Evolutionary conservation across 2,797 vertebrate genomes (phyloP).

Genomic region (Sciaenops ocellatus): DNA sequence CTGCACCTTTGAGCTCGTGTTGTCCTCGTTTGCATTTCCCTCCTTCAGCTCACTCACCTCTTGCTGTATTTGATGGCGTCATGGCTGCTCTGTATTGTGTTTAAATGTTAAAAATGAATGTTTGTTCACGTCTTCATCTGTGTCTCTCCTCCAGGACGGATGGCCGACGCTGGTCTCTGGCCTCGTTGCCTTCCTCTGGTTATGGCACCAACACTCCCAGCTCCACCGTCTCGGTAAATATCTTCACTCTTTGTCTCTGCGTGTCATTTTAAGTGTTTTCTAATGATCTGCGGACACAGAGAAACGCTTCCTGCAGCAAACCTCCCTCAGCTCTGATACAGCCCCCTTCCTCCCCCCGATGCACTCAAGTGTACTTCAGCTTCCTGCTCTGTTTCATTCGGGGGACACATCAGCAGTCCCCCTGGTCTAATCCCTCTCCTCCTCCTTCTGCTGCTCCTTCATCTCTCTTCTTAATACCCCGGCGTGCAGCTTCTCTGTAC

Average conservation of each 20-base stretch:
- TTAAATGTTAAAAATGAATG: background rate
- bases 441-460: slow-evolving; percentile 25
- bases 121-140: background rate
- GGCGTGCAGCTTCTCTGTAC: background rate
- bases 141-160: slow-evolving; percentile 87
- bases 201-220: slow-evolving; percentile 99
- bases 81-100: background rate
- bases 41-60: slow-evolving; percentile 1
- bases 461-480: slow-evolving; percentile 13
- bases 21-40: slow-evolving; percentile 12
- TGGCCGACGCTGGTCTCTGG: slow-evolving; percentile 97
- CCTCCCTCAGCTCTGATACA: background rate
- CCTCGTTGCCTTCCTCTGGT: slow-evolving; percentile 95
- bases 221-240: slow-evolving; percentile 96
- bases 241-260: background rate
- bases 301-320: too few species aligned
- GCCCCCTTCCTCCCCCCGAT: background rate
- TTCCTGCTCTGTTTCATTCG: background rate
- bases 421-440: slow-evolving; percentile 23
- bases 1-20: background rate
- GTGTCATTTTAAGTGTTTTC: background rate
- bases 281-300: background rate
- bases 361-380: slow-evolving; percentile 9
- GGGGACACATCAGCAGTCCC: background rate
- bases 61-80: slow-evolving; percentile 1